Conservation (phyloP, 2,113 vertebrate species). For the Microtus oregoni region DNA sequence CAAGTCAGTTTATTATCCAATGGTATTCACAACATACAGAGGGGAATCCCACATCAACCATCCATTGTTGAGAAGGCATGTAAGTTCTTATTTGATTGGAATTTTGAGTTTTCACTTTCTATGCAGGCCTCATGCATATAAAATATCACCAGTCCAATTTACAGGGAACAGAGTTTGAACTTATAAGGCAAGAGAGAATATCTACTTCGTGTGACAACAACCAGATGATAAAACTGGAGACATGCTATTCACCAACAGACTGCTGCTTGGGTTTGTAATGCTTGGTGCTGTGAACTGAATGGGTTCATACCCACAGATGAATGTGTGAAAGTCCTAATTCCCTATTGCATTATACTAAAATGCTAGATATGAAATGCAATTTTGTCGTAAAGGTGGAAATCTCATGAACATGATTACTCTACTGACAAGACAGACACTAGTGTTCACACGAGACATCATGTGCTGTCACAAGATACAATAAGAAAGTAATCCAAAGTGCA, state of each 20-base stretch:
- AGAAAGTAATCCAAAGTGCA: not conserved
- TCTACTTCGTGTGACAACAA: not conserved
- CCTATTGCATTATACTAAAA: not conserved
- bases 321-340: not conserved
- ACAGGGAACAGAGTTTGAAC: not conserved
- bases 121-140: not conserved
- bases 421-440: not conserved
- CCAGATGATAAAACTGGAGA: not conserved
- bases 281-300: not conserved
- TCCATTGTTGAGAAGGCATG: not conserved
- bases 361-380: not conserved
- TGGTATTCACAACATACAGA: too few species aligned
- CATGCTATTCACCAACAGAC: not conserved
- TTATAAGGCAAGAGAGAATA: not conserved
- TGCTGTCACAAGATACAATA: not conserved
- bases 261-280: not conserved
- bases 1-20: too few species aligned
- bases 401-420: not conserved
- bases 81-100: not conserved
- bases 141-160: not conserved
- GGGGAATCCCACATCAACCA: too few species aligned
- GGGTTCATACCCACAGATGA: too few species aligned
- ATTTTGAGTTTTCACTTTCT: not conserved
- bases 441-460: too few species aligned
- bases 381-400: not conserved